Conservation (phyloP, 2,797 vertebrate species). For the Enteromius radiatus region DNA sequence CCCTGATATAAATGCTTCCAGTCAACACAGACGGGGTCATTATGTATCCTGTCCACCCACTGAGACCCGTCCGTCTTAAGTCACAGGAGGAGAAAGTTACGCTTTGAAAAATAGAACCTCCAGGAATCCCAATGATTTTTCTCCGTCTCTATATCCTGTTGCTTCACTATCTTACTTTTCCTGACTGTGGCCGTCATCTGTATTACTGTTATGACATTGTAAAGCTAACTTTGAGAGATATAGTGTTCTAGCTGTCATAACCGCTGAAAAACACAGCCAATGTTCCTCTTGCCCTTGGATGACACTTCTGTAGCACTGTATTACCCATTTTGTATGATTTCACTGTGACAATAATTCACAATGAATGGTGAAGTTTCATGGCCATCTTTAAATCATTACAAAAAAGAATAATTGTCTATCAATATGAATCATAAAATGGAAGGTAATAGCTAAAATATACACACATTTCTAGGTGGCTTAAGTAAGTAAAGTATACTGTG, state of each 20-base stretch:
- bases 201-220: constrained; percentile 26
- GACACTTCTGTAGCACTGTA: neutral
- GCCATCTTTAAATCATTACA: neutral
- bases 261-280: neutral
- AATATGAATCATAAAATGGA: neutral
- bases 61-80: constrained; percentile 10
- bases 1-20: constrained; percentile 43
- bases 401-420: neutral
- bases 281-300: constrained; percentile 24
- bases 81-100: constrained; percentile 23
- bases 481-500: too few relatives aligned
- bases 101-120: constrained; percentile 38
- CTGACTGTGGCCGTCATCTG: constrained; percentile 1
- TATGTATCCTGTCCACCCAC: constrained; percentile 47
- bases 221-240: constrained; percentile 33
- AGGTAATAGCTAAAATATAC: neutral
- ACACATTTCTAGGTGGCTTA: too few relatives aligned
- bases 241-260: constrained; percentile 37
- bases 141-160: neutral
- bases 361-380: neutral
- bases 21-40: constrained; percentile 41
- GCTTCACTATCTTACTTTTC: neutral
- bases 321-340: constrained; percentile 7
- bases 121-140: constrained; percentile 18
- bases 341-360: constrained; percentile 1